Evolutionary conservation across 2,797 vertebrate species (phyloP).

Genomic region (Notoglanidium macrostoma): DNA sequence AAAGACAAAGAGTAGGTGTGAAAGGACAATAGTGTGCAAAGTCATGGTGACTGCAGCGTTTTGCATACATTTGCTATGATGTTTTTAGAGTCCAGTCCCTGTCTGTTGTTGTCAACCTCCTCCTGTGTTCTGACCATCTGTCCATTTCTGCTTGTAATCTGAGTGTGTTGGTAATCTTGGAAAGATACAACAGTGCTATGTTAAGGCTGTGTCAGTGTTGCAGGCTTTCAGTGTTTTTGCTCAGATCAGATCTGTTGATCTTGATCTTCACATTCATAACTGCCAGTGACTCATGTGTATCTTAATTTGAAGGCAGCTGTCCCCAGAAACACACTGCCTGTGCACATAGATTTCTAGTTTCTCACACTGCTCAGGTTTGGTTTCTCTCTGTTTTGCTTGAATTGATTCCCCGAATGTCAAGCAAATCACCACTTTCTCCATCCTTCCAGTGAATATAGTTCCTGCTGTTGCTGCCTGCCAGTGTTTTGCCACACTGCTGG

Average conservation of each 20-base stretch:
- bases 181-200: neutral
- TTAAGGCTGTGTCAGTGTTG: neutral
- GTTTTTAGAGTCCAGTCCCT: slow-evolving; percentile 27
- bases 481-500: neutral
- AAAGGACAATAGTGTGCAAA: neutral
- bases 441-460: neutral
- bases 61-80: slow-evolving; percentile 11
- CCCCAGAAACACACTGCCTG: neutral
- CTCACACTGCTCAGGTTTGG: neutral
- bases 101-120: slow-evolving; percentile 46
- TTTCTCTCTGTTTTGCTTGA: neutral
- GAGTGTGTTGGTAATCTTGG: neutral
- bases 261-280: neutral
- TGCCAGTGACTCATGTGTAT: neutral
- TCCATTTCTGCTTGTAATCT: slow-evolving; percentile 37
- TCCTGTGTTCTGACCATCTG: slow-evolving; percentile 58
- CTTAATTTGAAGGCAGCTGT: neutral
- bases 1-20: no score
- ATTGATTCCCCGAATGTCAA: neutral
- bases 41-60: neutral
- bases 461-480: neutral
- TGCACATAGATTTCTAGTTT: neutral
- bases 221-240: neutral
- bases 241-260: neutral
- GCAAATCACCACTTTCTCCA: neutral